Conservation (phyloP, 2,888 invertebrate genomes). For the Thelaira solivaga region DNA sequence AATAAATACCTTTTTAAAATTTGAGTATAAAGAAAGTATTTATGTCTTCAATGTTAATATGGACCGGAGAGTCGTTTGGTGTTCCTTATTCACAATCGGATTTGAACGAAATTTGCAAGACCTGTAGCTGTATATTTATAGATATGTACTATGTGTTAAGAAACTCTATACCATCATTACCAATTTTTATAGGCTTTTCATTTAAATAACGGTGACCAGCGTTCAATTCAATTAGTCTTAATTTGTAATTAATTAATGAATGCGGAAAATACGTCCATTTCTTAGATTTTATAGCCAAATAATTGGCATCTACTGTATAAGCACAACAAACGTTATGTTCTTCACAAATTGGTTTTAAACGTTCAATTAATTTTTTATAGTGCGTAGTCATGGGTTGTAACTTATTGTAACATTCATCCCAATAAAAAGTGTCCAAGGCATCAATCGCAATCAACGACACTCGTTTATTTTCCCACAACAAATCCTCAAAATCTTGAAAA, state of each 20-base stretch:
- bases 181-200: constrained; percentile 20
- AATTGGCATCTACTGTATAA: constrained; percentile 66
- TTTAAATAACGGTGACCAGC: constrained; percentile 39
- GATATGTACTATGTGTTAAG: too few relatives aligned
- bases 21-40: too few relatives aligned
- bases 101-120: too few relatives aligned
- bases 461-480: constrained; percentile 74
- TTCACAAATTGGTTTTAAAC: constrained; percentile 64
- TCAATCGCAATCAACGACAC: constrained; percentile 78
- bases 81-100: too few relatives aligned
- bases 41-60: too few relatives aligned
- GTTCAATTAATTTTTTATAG: constrained; percentile 63
- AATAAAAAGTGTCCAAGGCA: constrained; percentile 78
- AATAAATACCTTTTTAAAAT: too few relatives aligned
- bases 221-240: constrained; percentile 33
- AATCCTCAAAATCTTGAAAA: constrained; percentile 70
- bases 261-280: neutral
- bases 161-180: constrained; percentile 39
- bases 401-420: constrained; percentile 68
- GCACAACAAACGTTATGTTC: constrained; percentile 67
- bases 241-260: constrained; percentile 58
- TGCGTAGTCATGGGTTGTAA: constrained; percentile 66
- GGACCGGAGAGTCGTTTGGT: too few relatives aligned
- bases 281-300: constrained; percentile 43
- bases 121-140: too few relatives aligned